Evolutionary conservation across 2,888 invertebrate species (phyloP).

Genomic region (Synergus itoensis): DNA sequence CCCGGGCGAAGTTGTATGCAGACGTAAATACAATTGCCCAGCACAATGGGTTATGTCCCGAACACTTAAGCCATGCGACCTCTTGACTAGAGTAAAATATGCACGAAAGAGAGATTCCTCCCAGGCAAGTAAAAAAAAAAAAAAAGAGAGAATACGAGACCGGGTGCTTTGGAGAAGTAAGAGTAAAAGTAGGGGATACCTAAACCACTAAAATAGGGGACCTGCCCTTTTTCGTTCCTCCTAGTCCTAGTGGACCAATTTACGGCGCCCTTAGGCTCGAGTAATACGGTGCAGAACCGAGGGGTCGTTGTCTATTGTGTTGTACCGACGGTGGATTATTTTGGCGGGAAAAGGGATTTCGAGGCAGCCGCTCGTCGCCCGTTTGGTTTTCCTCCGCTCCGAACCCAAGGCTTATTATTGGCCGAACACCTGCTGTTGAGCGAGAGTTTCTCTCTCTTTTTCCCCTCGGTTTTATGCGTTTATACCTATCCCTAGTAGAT

Average conservation of each 20-base stretch:
- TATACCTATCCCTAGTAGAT: constrained; percentile 21
- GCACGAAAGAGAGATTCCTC: neutral
- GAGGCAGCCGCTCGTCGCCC: constrained; percentile 20
- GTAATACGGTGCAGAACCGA: constrained; percentile 62
- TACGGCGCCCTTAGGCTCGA: constrained; percentile 70
- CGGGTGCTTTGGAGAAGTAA: constrained; percentile 32
- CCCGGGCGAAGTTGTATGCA: constrained; percentile 54
- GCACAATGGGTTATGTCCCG: constrained; percentile 66
- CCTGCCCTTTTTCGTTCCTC: constrained; percentile 40
- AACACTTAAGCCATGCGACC: constrained; percentile 56
- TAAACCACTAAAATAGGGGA: constrained; percentile 31
- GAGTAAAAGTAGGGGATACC: constrained; percentile 40
- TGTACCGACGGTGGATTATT: constrained; percentile 65
- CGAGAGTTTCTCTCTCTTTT: constrained; percentile 47
- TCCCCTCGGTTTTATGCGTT: constrained; percentile 20
- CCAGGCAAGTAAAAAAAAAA: constrained; percentile 45
- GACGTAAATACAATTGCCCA: constrained; percentile 69
- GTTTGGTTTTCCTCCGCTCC: neutral
- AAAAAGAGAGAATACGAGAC: constrained; percentile 38
- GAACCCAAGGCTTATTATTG: constrained; percentile 54
- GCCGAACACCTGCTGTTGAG: constrained; percentile 56
- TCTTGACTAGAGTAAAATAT: constrained; percentile 49
- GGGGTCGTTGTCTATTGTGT: constrained; percentile 71
- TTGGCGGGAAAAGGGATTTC: constrained; percentile 59
- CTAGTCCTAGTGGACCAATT: constrained; percentile 71